These are phyloP conservation scores for Drosophila eohydei DNA, from an alignment of 2,888 invertebrate species.

Conservation along the genomic window DNA sequence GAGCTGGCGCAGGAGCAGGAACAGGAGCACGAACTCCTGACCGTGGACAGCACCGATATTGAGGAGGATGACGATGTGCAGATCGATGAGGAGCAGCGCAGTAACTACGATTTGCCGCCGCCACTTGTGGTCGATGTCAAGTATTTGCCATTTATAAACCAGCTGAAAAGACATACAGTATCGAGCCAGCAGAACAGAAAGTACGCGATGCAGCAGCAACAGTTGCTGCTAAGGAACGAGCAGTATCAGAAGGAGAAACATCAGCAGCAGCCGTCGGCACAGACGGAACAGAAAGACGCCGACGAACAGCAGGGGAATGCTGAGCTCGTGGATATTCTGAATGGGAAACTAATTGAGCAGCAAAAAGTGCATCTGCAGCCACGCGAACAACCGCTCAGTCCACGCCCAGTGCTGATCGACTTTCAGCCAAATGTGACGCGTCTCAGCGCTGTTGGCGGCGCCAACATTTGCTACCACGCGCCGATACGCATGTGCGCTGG, in stretches of 20 bases:
- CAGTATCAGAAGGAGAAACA: neutral
- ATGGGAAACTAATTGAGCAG: slow-evolving; percentile 1
- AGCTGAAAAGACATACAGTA: slow-evolving; percentile 42
- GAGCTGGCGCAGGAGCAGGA: neutral
- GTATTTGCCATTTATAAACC: slow-evolving; percentile 49
- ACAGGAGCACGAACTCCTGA: neutral
- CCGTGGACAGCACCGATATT: slow-evolving; percentile 3
- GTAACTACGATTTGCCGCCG: slow-evolving; percentile 31
- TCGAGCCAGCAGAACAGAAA: slow-evolving; percentile 2
- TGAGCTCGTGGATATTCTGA: slow-evolving; percentile 4
- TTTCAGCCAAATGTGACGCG: slow-evolving; percentile 42
- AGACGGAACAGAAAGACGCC: neutral
- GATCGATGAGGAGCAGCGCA: neutral
- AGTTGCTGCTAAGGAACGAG: neutral
- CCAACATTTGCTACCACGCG: slow-evolving; percentile 50
- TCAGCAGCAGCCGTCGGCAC: neutral
- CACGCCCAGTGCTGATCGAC: slow-evolving; percentile 36
- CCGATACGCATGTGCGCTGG: slow-evolving; percentile 46
- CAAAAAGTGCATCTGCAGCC: slow-evolving; percentile 18
- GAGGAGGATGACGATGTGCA: slow-evolving; percentile 1
- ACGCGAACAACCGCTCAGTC: slow-evolving; percentile 5
- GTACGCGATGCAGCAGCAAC: neutral
- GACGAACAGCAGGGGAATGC: neutral
- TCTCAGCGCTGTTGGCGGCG: slow-evolving; percentile 33
- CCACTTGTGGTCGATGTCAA: slow-evolving; percentile 50